Base-by-base conservation (phyloP, 30 jellyfish, hydroid and myxozoan genomes). In the Turritopsis dohrnii region DNA sequence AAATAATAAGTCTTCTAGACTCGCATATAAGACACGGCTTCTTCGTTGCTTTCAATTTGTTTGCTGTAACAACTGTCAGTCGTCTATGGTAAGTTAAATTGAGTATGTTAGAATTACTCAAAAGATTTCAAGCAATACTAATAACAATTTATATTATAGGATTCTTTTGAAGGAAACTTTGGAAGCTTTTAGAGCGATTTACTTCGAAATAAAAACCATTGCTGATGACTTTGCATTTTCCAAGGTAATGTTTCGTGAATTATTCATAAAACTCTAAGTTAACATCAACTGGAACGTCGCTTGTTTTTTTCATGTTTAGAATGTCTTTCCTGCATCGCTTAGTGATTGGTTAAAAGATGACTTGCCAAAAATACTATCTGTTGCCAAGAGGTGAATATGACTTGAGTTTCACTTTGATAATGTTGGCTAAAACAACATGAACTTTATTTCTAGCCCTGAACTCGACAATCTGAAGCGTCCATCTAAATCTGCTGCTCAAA, bases 11-110 rank as follows among this genome's bases (percentile, higher is more conserved):
- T 1, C 53, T 28, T 53, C 53, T 77, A 77, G 85, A 77, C 0
- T 77, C 85, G 66, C 85, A 77, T 77, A 24, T 77, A 52, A 30
- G 85, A 1, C 85, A 77, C 29, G 85, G 85, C 8, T 77, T 77
- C 4, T 77, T 77, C 25, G 85, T 77, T 53, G 21, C 85, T 29
- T 77, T 77, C 29, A 77, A 77, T 52, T 60, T 77, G 28, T 77
- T 77, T 77, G 85, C 71, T 52, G 30, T 77, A 0, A 74, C 85
- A 20, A 26, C 85, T 77, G 85, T 77, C 0, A 77, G 85, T 8
- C 41, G 85, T 0, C 24, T 77, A 28, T 77, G 85, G 85, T 77
- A 29, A 26, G 85, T 24, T n/a, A n/a, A n/a, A n/a, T n/a, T n/a
- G n/a, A n/a, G n/a, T n/a, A n/a, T n/a, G n/a, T n/a, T n/a, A n/a